phyloP scores from a whole-genome alignment of 1,140 invertebrate species.

The Bombus huntii region DNA sequence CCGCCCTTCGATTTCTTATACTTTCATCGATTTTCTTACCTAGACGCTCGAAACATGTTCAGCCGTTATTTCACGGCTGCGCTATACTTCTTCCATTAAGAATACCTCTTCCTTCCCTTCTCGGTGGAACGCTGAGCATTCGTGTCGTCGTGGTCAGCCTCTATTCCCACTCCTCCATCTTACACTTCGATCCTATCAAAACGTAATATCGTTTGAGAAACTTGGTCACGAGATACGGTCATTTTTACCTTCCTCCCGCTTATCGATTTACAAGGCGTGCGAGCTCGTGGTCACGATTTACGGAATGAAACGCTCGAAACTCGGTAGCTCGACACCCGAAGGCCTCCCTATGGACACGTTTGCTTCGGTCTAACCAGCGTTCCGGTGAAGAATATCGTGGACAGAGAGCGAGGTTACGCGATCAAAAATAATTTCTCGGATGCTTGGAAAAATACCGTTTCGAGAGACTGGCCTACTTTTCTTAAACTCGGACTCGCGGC shows the following conservation, averaged over 20 bases:
- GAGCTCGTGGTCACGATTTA: neutral
- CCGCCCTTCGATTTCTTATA: too few relatives aligned
- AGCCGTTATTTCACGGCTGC: neutral
- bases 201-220: neutral
- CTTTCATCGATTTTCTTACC: neutral
- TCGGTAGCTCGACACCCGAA: neutral
- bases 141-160: neutral
- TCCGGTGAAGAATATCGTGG: slow-evolving; percentile 17
- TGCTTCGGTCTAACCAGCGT: neutral
- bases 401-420: slow-evolving; percentile 35
- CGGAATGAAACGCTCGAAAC: slow-evolving; percentile 2
- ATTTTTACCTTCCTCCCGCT: too few relatives aligned
- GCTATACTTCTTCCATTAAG: neutral
- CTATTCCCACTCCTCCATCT: neutral
- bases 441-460: slow-evolving; percentile 45
- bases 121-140: slow-evolving; percentile 14
- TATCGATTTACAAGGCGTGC: neutral
- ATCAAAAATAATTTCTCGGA: slow-evolving; percentile 38
- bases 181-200: neutral
- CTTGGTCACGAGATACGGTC: too few relatives aligned
- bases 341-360: neutral
- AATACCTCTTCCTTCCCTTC: neutral
- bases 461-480: slow-evolving; percentile 30
- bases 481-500: neutral
- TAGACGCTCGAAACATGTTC: neutral